A percentile compares a stretch with the other conserved stretches of the same genome.
Evolutionary conservation across 92 coral and sea anemone species (phyloP).

Genomic region (Nematostella vectensis): DNA sequence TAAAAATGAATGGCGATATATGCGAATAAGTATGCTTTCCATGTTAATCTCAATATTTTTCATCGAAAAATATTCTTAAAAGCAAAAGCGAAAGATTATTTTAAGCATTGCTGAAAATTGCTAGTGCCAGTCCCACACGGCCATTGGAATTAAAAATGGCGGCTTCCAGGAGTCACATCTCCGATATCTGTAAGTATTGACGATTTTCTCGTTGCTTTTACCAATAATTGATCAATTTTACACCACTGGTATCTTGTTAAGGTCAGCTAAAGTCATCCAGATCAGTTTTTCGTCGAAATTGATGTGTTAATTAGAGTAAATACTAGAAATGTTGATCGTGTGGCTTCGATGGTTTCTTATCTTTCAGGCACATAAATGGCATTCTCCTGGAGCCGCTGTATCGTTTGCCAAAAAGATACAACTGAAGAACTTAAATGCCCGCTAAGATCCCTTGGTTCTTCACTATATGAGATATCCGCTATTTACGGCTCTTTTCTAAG

Average conservation of each 20-base stretch:
- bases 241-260: too few species aligned
- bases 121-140: slow-evolving; percentile 25
- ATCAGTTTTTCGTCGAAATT: background rate
- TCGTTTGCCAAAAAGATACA: too few species aligned
- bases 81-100: slow-evolving; percentile 1
- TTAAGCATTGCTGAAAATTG: slow-evolving; percentile 11
- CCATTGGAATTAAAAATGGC: slow-evolving; percentile 29
- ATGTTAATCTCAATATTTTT: too few species aligned
- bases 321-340: slow-evolving; percentile 10
- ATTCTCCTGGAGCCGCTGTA: too few species aligned
- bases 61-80: slow-evolving; percentile 1
- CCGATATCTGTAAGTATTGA: slow-evolving; percentile 23
- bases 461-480: slow-evolving; percentile 16
- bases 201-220: background rate
- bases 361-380: slow-evolving; percentile 23
- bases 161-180: slow-evolving; percentile 31
- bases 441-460: too few species aligned
- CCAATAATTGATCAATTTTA: background rate
- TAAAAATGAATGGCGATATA: slow-evolving; percentile 3
- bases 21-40: too few species aligned
- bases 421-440: too few species aligned
- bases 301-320: background rate
- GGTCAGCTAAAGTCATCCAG: background rate
- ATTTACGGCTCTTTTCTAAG: slow-evolving; percentile 43
- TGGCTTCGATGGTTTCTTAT: background rate